A percentile compares a stretch with the other conserved stretches of the same genome.
Conservation (phyloP, 2,113 vertebrate genomes). For the Pyrgilauda ruficollis region DNA sequence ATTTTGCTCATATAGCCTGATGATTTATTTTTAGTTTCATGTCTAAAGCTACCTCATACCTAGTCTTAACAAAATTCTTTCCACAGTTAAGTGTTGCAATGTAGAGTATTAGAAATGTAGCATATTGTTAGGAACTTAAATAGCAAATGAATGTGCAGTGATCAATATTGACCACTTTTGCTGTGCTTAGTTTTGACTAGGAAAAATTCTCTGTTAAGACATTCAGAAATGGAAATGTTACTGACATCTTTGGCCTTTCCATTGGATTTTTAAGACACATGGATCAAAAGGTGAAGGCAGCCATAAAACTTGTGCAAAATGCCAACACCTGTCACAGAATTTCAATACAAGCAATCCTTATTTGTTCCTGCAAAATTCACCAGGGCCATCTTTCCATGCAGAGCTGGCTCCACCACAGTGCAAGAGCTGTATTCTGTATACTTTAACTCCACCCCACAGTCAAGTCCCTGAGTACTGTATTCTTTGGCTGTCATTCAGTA, state of each 20-base stretch:
- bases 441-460: neutral
- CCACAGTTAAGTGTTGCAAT: neutral
- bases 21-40: neutral
- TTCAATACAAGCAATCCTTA: neutral
- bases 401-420: neutral
- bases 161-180: neutral
- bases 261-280: neutral
- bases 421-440: neutral
- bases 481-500: conserved; percentile 26
- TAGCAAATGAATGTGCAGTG: neutral
- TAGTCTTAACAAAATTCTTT: neutral
- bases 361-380: neutral
- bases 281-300: neutral
- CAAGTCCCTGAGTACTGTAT: neutral
- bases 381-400: neutral
- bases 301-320: neutral
- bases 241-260: neutral
- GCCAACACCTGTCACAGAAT: neutral
- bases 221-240: neutral
- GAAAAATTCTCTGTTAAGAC: neutral
- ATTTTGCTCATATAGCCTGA: neutral
- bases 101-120: neutral
- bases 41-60: neutral
- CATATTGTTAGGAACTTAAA: neutral
- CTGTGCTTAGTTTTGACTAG: neutral